A percentile compares a stretch with the other conserved stretches of the same genome.
These are phyloP conservation scores for Cololabis saira DNA, from an alignment of 2,113 vertebrate genomes.

Conservation along the genomic window DNA sequence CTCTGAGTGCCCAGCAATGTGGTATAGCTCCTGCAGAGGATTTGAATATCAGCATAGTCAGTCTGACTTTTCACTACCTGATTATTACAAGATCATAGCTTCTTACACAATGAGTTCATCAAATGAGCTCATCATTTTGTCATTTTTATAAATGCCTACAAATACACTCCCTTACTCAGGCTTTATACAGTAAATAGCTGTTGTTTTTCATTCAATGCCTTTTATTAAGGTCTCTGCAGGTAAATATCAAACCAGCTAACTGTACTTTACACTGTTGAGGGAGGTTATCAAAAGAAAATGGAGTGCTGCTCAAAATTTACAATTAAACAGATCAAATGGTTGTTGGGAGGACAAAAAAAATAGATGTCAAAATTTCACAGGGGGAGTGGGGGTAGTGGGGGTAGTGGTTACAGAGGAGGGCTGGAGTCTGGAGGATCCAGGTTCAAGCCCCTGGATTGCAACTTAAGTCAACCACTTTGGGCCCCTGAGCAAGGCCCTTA, in stretches of 20 bases:
- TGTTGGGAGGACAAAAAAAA: neutral
- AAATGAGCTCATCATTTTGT: neutral
- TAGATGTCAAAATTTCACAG: constrained; percentile 4
- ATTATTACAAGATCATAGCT: constrained; percentile 30
- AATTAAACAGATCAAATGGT: constrained; percentile 23
- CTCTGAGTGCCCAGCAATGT: constrained; percentile 19
- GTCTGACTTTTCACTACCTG: constrained; percentile 14
- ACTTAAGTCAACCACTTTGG: too few relatives aligned
- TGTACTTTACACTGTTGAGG: constrained; percentile 17
- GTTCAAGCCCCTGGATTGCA: too few relatives aligned
- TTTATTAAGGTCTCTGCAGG: neutral
- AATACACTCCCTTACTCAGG: too few relatives aligned
- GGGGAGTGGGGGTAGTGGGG: too few relatives aligned
- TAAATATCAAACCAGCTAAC: constrained; percentile 29
- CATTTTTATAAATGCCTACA: neutral
- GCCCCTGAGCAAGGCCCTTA: too few relatives aligned
- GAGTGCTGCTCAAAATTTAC: constrained; percentile 22
- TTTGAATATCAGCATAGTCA: constrained; percentile 11
- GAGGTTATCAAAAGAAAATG: constrained; percentile 9
- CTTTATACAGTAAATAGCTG: too few relatives aligned
- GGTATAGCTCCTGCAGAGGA: constrained; percentile 14
- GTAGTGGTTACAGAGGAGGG: too few relatives aligned
- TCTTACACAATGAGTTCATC: neutral
- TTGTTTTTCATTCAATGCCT: too few relatives aligned
- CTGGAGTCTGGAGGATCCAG: too few relatives aligned